These are phyloP conservation scores for Aratinga solstitialis DNA, from an alignment of 2,797 vertebrate species.

Conservation along the genomic window DNA sequence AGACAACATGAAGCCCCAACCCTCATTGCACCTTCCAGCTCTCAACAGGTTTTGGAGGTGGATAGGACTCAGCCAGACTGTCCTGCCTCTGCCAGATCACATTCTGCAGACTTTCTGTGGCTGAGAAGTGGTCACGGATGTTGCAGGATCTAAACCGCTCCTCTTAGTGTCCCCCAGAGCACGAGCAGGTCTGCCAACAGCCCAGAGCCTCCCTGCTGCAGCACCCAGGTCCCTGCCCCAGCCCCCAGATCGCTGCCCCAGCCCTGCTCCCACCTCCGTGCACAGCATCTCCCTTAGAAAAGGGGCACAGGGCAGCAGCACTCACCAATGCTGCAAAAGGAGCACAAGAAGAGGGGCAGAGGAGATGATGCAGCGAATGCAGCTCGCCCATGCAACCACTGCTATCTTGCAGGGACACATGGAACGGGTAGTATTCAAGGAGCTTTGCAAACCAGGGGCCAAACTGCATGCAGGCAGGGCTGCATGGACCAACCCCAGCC, in stretches of 20 bases:
- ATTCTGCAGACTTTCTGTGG: background rate
- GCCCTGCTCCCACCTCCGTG: background rate
- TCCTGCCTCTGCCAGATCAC: background rate
- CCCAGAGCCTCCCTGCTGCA: background rate
- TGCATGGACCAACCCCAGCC: accelerated
- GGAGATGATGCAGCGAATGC: accelerated
- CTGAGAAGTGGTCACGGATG: background rate
- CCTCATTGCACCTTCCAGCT: background rate
- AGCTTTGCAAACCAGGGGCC: background rate
- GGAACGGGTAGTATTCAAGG: accelerated
- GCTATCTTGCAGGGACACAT: accelerated
- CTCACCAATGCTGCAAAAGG: background rate
- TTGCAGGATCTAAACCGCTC: background rate
- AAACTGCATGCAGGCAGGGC: background rate
- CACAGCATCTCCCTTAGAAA: background rate
- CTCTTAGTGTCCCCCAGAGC: background rate
- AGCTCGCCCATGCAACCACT: background rate
- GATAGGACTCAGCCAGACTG: background rate
- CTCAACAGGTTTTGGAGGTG: background rate
- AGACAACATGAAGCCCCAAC: accelerated
- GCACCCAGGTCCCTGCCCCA: too few species aligned
- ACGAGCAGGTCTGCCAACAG: background rate
- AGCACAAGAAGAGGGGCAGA: background rate
- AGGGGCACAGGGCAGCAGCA: background rate
- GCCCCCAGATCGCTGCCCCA: background rate